These are phyloP conservation scores for Tichodroma muraria DNA, from an alignment of 2,113 vertebrate genomes.

Conservation along the genomic window DNA sequence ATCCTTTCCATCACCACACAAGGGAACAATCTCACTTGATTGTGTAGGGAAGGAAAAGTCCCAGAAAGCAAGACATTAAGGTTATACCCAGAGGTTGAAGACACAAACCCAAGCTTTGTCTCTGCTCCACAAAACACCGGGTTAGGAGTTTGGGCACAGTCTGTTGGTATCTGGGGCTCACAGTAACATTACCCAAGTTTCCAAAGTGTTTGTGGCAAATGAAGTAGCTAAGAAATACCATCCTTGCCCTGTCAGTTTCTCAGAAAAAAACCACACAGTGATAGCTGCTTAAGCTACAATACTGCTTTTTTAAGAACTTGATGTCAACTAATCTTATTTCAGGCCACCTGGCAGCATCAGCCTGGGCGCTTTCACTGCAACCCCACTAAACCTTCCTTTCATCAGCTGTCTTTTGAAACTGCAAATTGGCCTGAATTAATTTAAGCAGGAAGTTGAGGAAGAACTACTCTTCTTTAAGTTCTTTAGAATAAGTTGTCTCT, in stretches of 20 bases:
- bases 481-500: neutral
- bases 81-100: neutral
- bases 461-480: neutral
- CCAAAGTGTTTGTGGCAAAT: neutral
- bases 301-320: neutral
- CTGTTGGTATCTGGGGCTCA: neutral
- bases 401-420: neutral
- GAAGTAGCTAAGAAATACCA: neutral
- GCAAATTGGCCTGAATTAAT: constrained; percentile 25
- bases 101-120: neutral
- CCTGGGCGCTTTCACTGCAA: neutral
- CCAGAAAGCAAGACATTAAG: neutral
- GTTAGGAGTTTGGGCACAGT: neutral
- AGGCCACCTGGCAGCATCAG: constrained; percentile 14
- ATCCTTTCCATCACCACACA: neutral
- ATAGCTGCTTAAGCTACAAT: neutral
- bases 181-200: neutral
- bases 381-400: constrained; percentile 13
- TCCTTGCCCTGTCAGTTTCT: neutral
- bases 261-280: neutral
- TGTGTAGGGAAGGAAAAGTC: neutral
- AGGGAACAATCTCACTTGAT: neutral
- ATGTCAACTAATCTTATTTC: constrained; percentile 4
- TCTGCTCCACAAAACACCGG: neutral
- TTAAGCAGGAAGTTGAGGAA: neutral